These are phyloP conservation scores for Pteruthius melanotis DNA, from an alignment of 2,113 vertebrate species.

Conservation along the genomic window DNA sequence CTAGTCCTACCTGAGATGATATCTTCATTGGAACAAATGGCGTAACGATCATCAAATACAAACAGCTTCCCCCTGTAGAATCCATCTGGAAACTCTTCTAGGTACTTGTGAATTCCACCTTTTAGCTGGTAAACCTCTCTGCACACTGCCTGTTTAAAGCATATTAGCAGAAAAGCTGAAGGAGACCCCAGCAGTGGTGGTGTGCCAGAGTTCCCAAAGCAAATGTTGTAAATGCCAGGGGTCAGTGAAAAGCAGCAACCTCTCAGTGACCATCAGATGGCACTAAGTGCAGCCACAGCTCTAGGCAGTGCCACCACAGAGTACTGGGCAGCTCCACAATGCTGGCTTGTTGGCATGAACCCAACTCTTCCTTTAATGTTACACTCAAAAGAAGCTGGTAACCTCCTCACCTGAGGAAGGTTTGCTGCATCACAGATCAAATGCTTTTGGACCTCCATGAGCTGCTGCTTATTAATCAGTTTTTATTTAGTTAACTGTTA, in stretches of 20 bases:
- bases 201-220: neutral
- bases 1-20: conserved; percentile 84
- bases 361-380: neutral
- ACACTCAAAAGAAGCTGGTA: neutral
- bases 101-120: conserved; percentile 96
- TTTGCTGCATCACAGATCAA: neutral
- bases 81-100: conserved; percentile 91
- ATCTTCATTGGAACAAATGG: conserved; percentile 86
- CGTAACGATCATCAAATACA: conserved; percentile 94
- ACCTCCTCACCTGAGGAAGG: neutral
- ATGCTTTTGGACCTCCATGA: neutral
- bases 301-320: neutral
- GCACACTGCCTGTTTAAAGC: conserved; percentile 83
- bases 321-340: neutral
- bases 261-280: neutral
- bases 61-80: conserved; percentile 97
- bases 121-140: conserved; percentile 94
- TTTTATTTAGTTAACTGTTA: neutral
- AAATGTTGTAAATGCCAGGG: neutral
- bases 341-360: neutral
- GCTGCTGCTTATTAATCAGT: neutral
- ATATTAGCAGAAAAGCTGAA: conserved; percentile 34
- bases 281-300: neutral
- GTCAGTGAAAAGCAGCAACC: neutral
- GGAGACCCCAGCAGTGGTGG: neutral